Base-by-base conservation (phyloP, 2,797 vertebrate genomes). In the Meriones psammophilus region DNA sequence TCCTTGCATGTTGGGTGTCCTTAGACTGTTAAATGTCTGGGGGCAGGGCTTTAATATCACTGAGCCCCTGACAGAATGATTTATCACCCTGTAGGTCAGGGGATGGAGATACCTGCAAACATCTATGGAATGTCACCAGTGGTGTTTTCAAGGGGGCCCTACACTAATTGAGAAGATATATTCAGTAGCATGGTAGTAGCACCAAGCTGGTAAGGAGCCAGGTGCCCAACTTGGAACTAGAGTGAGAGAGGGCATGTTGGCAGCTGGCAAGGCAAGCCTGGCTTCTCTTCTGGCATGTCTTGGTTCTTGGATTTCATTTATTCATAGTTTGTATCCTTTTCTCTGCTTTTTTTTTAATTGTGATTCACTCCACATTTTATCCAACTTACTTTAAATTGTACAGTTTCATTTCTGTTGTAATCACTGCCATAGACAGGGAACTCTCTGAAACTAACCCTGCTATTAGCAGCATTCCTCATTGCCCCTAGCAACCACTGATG, bases 41-140 rank as follows among this genome's bases (percentile, higher is more conserved):
- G 66, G 50, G 36, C 33, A 88, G 71, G 42, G 58, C 77, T 66
- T 42, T 50, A n/a, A 58, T 36, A 77, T 46, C 3, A 26, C 74
- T 1, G 62, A 1, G 20, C 60, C 39, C 3, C 62, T 76, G 90
- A 83, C 86, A 69, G 74, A 54, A 50, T 66, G 42, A 94, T 94
- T 86, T 58, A 94, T 91, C 28, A 33, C 81, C 18, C 8, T 46
- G 90, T 62, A 89, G 68, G 73, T 76, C 39, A 28, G 62, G 80
- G 80, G 56, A 36, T 17, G 42, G 93, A 81, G 85, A 81, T 5
- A 69, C 22, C 10, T 58, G 42, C 86, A 97, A 94, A 66, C 58
- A 88, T 95, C 12, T 88, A 0, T 86, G 95, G 92, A 97, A 96
- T 91, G 94, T 76, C 86, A 56, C 68, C 50, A 3, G 8, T 4